Evolutionary conservation across 2,888 invertebrate species (phyloP).

Genomic region (Netelia fuscicornis): DNA sequence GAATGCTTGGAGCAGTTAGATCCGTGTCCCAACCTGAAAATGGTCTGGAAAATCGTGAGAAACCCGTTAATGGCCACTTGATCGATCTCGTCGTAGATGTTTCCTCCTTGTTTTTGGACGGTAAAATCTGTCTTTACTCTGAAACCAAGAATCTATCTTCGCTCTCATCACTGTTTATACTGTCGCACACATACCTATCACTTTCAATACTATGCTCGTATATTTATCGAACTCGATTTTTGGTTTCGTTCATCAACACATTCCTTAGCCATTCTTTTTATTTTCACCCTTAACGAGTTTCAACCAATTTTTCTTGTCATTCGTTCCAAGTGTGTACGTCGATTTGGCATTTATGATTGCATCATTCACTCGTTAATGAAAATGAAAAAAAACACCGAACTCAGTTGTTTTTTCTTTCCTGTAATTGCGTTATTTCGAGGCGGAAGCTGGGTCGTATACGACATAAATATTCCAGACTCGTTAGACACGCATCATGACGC

Average conservation of each 20-base stretch:
- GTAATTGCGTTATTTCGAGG: background rate
- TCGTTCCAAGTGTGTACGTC: too few species aligned
- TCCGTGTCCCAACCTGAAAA: conserved; percentile 26
- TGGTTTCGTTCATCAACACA: too few species aligned
- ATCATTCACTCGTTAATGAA: conserved; percentile 4
- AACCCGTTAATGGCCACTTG: conserved; percentile 49
- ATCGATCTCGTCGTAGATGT: conserved; percentile 45
- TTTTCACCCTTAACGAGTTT: too few species aligned
- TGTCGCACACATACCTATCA: background rate
- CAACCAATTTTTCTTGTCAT: too few species aligned
- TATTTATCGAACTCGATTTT: background rate
- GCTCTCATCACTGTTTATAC: too few species aligned
- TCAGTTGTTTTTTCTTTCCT: conserved; percentile 12
- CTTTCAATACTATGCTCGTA: background rate
- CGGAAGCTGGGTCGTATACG: background rate
- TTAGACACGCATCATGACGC: conserved; percentile 50
- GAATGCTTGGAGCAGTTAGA: conserved; percentile 23
- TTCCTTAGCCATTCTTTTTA: too few species aligned
- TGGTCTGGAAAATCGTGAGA: conserved; percentile 50
- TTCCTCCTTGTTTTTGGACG: conserved; percentile 18
- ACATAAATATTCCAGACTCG: conserved; percentile 48
- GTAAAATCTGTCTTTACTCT: conserved; percentile 45
- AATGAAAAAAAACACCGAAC: background rate
- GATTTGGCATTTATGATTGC: background rate
- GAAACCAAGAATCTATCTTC: too few species aligned